Evolutionary conservation across 2,888 invertebrate genomes (phyloP).

Genomic region (Hanleya hanleyi): DNA sequence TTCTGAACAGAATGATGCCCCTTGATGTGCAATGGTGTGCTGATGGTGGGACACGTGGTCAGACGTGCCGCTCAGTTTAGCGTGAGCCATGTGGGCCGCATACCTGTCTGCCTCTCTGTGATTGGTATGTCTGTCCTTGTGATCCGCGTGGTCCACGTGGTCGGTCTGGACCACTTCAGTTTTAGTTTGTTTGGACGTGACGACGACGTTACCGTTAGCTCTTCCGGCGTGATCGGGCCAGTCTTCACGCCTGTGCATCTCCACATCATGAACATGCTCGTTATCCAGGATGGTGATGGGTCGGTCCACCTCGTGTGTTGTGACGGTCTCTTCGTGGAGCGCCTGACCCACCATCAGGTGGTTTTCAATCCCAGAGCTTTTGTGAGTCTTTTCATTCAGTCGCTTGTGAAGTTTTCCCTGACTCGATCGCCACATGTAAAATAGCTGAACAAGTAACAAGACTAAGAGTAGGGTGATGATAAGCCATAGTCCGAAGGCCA

Average conservation of each 20-base stretch:
- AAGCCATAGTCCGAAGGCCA: slow-evolving; percentile 85
- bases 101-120: neutral
- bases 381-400: neutral
- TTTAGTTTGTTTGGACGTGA: neutral
- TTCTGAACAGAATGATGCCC: neutral
- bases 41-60: neutral
- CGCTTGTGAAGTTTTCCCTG: neutral
- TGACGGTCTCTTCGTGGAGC: neutral
- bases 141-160: neutral
- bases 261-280: neutral
- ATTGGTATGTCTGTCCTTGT: neutral
- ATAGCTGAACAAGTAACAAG: neutral
- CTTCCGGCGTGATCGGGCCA: neutral
- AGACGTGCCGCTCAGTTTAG: neutral
- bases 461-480: neutral
- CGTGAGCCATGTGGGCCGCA: neutral
- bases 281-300: neutral
- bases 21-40: too few relatives aligned
- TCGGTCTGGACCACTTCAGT: neutral
- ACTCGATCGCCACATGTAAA: neutral
- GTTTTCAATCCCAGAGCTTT: neutral
- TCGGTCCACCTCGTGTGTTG: neutral
- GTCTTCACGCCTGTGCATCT: neutral
- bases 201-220: neutral
- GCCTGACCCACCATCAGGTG: neutral